Base-by-base conservation (phyloP, 2,113 vertebrate species). In the Cyprinodon tularosa region DNA sequence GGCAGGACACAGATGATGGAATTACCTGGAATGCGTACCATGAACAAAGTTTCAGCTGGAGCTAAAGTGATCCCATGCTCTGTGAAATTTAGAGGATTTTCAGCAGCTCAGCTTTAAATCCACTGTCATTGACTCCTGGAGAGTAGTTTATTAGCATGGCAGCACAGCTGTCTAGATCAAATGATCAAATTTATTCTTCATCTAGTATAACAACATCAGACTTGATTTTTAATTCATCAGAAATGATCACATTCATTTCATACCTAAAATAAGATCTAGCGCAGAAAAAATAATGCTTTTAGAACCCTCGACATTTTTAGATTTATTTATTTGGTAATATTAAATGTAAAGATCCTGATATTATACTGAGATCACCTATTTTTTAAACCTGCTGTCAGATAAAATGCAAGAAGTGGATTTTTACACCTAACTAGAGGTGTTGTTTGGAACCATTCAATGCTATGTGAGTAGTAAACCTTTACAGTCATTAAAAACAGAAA, bases 11-110 rank as follows among this genome's bases (percentile, higher is more conserved):
- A 59, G 86, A 91, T 86, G 89, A 88, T 87, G 86, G 81, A 88
- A 84, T 93, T 90, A 92, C 87, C 69, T 44, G 92, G 90, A 94
- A 94, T 93, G 91, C 85, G 77, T 89, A 77, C 89, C 92, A 70
- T 83, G 90, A 90, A 77, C 78, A 75, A 92, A 88, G 91, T 87
- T 90, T 81, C 75, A 77, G 85, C 65, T 75, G 68, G 61, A 77
- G 78, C 83, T 75, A 61, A 80, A 67, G 84, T 75, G 91, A 93
- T 77, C 86, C 83, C 75, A 72, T 74, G 86, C 85, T 88, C 88
- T 89, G 89, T 91, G 91, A 90, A 92, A 91, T 90, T 72, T 76
- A 84, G 67, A 84, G 84, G 90, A 90, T 88, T 92, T 92, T 90
- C 87, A 80, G 88, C 76, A 74, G 86, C 81, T 89, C 81, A 76